Conservation (phyloP, 2,113 vertebrate species). For the Tringa solitaria region DNA sequence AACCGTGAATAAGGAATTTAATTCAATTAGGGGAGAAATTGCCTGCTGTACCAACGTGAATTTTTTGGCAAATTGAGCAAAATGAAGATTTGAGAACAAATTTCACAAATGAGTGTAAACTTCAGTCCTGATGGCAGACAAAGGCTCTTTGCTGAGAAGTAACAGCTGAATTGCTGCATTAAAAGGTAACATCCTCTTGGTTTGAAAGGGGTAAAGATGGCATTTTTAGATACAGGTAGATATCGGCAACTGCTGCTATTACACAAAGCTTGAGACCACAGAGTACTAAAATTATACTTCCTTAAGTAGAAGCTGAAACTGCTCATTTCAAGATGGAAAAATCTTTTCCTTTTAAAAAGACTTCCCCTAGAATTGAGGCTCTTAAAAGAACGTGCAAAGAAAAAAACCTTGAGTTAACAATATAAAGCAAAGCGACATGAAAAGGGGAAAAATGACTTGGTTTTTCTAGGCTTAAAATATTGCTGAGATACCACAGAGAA, state of each 20-base stretch:
- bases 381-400: background rate
- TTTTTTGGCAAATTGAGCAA: background rate
- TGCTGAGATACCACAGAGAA: background rate
- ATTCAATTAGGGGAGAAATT: background rate
- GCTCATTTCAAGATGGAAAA: background rate
- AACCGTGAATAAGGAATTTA: background rate
- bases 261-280: background rate
- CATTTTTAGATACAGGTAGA: background rate
- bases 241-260: background rate
- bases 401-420: background rate
- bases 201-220: background rate
- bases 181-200: background rate
- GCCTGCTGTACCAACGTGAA: background rate
- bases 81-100: background rate
- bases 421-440: background rate
- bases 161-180: background rate
- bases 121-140: background rate
- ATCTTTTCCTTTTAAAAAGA: background rate
- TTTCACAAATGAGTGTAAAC: background rate
- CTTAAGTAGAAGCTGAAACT: background rate
- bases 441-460: background rate
- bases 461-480: background rate
- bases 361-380: background rate
- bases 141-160: background rate
- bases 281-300: background rate